Base-by-base conservation (phyloP, 2,797 vertebrate species). In the Hozukius guyotensis region DNA sequence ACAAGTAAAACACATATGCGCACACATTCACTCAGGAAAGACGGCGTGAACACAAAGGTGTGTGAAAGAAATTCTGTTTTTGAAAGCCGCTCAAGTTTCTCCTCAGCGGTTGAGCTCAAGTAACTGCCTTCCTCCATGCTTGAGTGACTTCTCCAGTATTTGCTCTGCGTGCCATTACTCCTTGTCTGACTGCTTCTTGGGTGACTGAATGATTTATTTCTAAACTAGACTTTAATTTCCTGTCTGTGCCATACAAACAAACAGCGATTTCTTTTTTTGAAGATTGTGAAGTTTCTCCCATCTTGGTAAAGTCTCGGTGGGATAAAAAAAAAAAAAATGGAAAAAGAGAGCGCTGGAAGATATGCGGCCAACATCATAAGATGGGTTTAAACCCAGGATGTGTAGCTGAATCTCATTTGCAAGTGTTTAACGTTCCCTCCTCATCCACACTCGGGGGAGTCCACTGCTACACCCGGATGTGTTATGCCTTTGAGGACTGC, bases 381-480 rank as follows among this genome's bases (percentile, higher is more conserved):
- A 64, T 38, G 81, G 25, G 70, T 56, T 73, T 69, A 74, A 88
- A 77, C 34, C 55, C 29, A 74, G 60, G n/a, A 60, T 38, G 31
- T 68, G 59, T 38, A 55, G 56, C 66, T 72, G 69, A 81, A 77
- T 84, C 80, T 81, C 78, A 85, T 88, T 87, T 86, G 56, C 78
- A 79, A 81, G 75, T 91, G 71, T 78, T 86, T 68, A 86, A 80
- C 12, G n/a, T 69, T 70, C 55, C 66, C 42, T 69, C 63, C 52
- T 65, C 27, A n/a, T 73, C 72, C 55, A 55, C 67, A 74, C 82
- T 65, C 24, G 3, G 42, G 78, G 46, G 67, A 80, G 52, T 56
- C 64, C 42, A 46, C 11, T 10, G 62, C 61, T 67, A 62, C 72
- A 68, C 31, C 77, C 38, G 8, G 49, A 53, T 75, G 81, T 79